A percentile compares a stretch with the other conserved stretches of the same genome.
Conservation (phyloP, 2,888 invertebrate genomes). For the Mimas tiliae region DNA sequence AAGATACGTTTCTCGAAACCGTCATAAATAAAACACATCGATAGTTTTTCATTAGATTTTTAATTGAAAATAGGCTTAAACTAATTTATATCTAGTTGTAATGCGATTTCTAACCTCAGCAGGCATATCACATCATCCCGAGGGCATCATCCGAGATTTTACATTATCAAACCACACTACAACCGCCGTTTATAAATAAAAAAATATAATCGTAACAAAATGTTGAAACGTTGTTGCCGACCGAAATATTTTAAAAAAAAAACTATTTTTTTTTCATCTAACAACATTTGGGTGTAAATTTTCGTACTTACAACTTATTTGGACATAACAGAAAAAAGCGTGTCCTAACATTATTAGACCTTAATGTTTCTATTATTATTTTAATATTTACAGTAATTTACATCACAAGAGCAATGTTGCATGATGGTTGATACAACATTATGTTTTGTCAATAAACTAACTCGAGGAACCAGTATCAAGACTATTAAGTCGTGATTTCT, state of each 20-base stretch:
- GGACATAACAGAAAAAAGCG: conserved; percentile 53
- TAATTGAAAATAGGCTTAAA: conserved; percentile 81
- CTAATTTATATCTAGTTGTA: conserved; percentile 69
- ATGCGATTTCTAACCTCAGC: conserved; percentile 63
- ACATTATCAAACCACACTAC: conserved; percentile 64
- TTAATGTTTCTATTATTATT: conserved; percentile 57
- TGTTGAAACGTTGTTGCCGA: conserved; percentile 67
- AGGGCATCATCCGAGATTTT: conserved; percentile 39
- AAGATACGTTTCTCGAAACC: neutral
- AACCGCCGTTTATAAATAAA: conserved; percentile 71
- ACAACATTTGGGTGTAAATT: conserved; percentile 53
- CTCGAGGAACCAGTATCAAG: conserved; percentile 58
- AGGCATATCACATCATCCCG: conserved; percentile 44
- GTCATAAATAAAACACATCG: conserved; percentile 46
- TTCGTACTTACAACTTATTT: conserved; percentile 71
- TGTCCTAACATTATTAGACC: conserved; percentile 56
- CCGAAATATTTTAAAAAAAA: conserved; percentile 46
- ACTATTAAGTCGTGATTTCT: conserved; percentile 13
- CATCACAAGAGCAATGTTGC: conserved; percentile 74
- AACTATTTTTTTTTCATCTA: conserved; percentile 35
- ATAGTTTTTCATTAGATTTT: conserved; percentile 71
- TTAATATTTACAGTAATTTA: conserved; percentile 82
- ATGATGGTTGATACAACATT: conserved; percentile 61
- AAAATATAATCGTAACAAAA: conserved; percentile 65
- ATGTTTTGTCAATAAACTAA: conserved; percentile 43